A percentile compares a stretch with the other conserved stretches of the same genome.
phyloP scores from a whole-genome alignment of 2,888 invertebrate species.

The Metopia argyrocephala region DNA sequence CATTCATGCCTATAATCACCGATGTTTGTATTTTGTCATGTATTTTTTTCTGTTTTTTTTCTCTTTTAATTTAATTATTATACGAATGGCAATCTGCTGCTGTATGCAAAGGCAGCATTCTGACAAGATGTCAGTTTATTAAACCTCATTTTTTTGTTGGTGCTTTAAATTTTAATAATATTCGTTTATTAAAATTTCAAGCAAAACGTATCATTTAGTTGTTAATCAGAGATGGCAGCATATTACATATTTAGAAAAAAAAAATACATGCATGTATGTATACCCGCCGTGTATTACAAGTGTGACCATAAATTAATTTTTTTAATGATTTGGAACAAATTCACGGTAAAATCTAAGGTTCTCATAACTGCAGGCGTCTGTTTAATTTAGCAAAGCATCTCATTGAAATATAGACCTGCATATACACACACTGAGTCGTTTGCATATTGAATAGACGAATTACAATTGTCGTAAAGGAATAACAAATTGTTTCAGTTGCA shows the following conservation, averaged over 20 bases:
- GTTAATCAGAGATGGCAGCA: conserved; percentile 36
- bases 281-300: conserved; percentile 43
- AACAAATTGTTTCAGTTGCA: conserved; percentile 34
- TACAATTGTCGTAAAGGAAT: neutral
- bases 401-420: conserved; percentile 20
- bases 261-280: neutral
- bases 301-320: conserved; percentile 58
- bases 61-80: conserved; percentile 9
- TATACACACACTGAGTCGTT: neutral
- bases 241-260: neutral
- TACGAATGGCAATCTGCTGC: conserved; percentile 2
- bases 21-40: neutral
- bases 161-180: neutral
- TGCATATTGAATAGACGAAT: neutral
- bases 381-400: conserved; percentile 48
- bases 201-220: conserved; percentile 53
- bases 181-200: conserved; percentile 25
- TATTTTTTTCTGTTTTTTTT: no score
- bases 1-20: neutral
- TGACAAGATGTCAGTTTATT: conserved; percentile 50
- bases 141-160: conserved; percentile 15
- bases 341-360: neutral
- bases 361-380: conserved; percentile 14
- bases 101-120: conserved; percentile 22
- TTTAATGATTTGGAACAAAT: conserved; percentile 52